phyloP scores from a whole-genome alignment of 2,113 vertebrate species.

The Callorhinus ursinus region DNA sequence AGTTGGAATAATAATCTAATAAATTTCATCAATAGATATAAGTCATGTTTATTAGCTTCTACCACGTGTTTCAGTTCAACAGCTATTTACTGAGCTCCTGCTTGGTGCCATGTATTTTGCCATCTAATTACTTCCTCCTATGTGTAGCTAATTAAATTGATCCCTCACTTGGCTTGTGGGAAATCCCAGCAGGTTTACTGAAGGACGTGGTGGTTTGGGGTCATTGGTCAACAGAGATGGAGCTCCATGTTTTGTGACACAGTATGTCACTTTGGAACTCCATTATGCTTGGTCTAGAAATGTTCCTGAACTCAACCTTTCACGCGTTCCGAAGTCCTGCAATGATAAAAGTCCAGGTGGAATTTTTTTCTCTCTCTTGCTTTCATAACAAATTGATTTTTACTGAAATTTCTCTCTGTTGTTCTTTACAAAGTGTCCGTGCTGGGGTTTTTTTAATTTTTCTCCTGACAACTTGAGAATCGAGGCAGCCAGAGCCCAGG shows the following conservation, averaged over 20 bases:
- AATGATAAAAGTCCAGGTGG: background rate
- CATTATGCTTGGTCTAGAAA: background rate
- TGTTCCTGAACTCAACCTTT: background rate
- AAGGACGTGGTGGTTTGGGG: background rate
- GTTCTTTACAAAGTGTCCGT: slow-evolving; percentile 9
- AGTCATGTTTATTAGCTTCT: background rate
- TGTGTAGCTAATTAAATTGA: background rate
- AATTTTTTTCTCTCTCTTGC: background rate
- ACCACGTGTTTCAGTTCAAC: background rate
- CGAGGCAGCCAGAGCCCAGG: background rate
- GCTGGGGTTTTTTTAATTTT: background rate
- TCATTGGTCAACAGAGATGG: background rate
- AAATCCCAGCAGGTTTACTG: background rate
- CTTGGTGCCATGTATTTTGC: background rate
- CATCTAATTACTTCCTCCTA: background rate
- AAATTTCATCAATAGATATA: background rate
- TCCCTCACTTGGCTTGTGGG: background rate
- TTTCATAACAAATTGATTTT: slow-evolving; percentile 42
- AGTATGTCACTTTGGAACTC: background rate
- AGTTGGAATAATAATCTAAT: background rate
- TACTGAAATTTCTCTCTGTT: background rate
- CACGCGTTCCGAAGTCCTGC: background rate
- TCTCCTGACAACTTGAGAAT: background rate
- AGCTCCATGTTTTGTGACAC: background rate
- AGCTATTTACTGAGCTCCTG: background rate